These are phyloP conservation scores for Lophochroa leadbeateri DNA, from an alignment of 2,113 vertebrate genomes.

Conservation along the genomic window DNA sequence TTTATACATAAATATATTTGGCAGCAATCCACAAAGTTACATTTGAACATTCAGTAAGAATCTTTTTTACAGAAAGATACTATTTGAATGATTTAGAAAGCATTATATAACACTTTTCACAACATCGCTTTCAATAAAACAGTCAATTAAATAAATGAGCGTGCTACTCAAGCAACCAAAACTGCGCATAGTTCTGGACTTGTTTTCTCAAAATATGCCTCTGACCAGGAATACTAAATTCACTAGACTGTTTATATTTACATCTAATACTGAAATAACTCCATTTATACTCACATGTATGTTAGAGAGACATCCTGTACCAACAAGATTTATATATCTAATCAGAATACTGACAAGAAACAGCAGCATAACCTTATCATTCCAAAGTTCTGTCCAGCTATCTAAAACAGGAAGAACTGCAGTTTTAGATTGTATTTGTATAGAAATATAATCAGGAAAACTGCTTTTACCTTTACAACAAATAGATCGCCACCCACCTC, in stretches of 20 bases:
- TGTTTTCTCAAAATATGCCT: background rate
- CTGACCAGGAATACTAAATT: background rate
- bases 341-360: background rate
- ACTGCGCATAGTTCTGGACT: background rate
- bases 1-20: background rate
- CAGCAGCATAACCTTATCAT: accelerated
- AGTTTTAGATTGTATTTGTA: background rate
- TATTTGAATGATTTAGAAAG: background rate
- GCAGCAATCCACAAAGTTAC: background rate
- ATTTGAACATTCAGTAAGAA: background rate
- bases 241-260: background rate
- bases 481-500: too few species aligned
- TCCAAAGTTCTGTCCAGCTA: background rate
- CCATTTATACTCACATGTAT: background rate
- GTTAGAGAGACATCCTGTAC: background rate
- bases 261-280: background rate
- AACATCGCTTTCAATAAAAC: background rate
- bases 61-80: background rate
- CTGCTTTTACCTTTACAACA: background rate
- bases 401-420: background rate
- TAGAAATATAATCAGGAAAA: background rate
- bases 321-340: background rate
- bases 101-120: background rate
- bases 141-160: background rate
- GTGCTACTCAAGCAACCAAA: background rate